These are phyloP conservation scores for Drosophila setifemur DNA, from an alignment of 1,140 invertebrate genomes.

Conservation along the genomic window DNA sequence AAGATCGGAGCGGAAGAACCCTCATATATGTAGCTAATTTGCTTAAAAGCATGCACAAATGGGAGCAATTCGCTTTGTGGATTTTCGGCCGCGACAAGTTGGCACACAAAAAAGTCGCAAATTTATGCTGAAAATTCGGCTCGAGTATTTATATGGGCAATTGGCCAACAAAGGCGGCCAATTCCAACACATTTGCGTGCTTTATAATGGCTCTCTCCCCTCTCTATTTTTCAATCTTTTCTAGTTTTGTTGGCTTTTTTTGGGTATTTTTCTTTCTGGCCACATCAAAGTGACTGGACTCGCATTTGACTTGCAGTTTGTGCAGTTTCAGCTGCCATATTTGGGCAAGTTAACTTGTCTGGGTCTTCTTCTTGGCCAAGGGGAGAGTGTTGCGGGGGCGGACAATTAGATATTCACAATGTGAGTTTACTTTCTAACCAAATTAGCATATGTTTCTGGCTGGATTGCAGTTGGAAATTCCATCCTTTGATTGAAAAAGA, in stretches of 20 bases:
- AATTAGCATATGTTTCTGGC: constrained; percentile 44
- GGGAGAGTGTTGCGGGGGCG: constrained; percentile 3
- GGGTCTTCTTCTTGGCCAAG: constrained; percentile 35
- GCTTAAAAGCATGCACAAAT: constrained; percentile 46
- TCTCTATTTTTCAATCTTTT: not conserved
- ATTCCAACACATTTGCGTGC: constrained; percentile 66
- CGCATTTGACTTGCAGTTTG: constrained; percentile 52
- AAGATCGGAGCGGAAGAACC: not conserved
- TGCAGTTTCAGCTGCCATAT: constrained; percentile 63
- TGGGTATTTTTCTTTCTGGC: constrained; percentile 21
- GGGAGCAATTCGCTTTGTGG: constrained; percentile 14
- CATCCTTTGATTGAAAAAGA: constrained; percentile 34
- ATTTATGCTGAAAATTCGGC: constrained; percentile 60
- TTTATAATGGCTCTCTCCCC: constrained; percentile 39
- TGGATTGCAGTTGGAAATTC: constrained; percentile 5
- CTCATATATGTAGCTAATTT: constrained; percentile 60
- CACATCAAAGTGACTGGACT: constrained; percentile 64
- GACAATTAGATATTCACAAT: constrained; percentile 47
- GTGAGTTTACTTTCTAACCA: constrained; percentile 49
- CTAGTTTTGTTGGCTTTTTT: not conserved
- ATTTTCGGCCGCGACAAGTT: constrained; percentile 48
- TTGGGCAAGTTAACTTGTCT: constrained; percentile 74
- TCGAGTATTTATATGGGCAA: constrained; percentile 62
- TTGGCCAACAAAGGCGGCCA: constrained; percentile 70
- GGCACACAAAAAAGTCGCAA: constrained; percentile 54